phyloP scores from a whole-genome alignment of 92 coral and sea anemone species.

The Phenganax subtilis region DNA sequence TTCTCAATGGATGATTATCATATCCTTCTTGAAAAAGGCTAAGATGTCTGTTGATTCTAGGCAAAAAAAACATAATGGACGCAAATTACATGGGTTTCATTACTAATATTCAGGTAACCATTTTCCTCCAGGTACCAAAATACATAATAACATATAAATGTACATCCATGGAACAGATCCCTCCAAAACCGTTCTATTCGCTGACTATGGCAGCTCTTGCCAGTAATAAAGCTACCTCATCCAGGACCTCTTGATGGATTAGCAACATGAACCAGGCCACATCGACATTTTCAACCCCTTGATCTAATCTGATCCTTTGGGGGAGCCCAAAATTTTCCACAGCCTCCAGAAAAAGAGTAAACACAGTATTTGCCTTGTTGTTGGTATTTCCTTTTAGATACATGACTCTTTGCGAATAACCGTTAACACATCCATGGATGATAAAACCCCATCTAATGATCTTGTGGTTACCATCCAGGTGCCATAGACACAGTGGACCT shows the following conservation, averaged over 20 bases:
- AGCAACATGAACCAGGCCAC: slow-evolving; percentile 58
- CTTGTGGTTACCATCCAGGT: slow-evolving; percentile 3
- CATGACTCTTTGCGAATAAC: slow-evolving; percentile 52
- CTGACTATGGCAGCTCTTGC: slow-evolving; percentile 56
- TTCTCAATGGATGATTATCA: slow-evolving; percentile 55
- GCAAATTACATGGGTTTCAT: slow-evolving; percentile 52
- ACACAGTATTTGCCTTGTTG: slow-evolving; percentile 56
- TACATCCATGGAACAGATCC: slow-evolving; percentile 57
- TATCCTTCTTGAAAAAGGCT: slow-evolving; percentile 51
- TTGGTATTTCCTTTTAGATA: slow-evolving; percentile 51
- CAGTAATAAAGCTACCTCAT: slow-evolving; percentile 58
- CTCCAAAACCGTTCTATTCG: slow-evolving; percentile 59
- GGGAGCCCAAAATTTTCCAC: slow-evolving; percentile 54
- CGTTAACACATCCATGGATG: slow-evolving; percentile 58
- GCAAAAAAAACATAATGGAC: slow-evolving; percentile 54
- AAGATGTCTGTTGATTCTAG: slow-evolving; percentile 54
- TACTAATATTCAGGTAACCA: slow-evolving; percentile 59
- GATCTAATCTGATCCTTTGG: slow-evolving; percentile 59
- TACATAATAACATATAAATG: slow-evolving; percentile 48
- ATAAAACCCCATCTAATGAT: slow-evolving; percentile 54
- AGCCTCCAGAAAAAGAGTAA: slow-evolving; percentile 47
- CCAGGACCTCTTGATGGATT: slow-evolving; percentile 65
- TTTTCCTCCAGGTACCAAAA: slow-evolving; percentile 54
- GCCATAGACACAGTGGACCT: slow-evolving; percentile 16
- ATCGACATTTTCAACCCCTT: slow-evolving; percentile 62